Conservation (phyloP, 1,140 invertebrate genomes). For the Globodera rostochiensis region DNA sequence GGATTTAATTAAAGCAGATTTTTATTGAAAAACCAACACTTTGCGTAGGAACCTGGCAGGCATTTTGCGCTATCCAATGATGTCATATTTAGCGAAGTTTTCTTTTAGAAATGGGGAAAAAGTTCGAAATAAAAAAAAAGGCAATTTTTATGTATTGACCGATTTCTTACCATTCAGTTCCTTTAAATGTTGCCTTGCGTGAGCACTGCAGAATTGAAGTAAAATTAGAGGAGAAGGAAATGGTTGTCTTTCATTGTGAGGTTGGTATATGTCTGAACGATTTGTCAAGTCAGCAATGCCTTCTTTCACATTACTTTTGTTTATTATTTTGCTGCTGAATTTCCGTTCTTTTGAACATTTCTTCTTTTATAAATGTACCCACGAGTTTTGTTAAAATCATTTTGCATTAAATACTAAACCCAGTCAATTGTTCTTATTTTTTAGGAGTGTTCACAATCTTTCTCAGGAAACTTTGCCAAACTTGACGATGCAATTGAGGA, state of each 20-base stretch:
- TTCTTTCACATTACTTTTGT: too few species aligned
- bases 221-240: constrained; percentile 20
- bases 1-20: not conserved
- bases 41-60: too few species aligned
- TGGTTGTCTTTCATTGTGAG: constrained; percentile 23
- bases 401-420: not conserved
- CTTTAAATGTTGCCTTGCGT: constrained; percentile 32
- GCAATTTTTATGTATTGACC: too few species aligned
- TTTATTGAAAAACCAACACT: too few species aligned
- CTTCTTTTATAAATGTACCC: too few species aligned
- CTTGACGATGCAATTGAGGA: constrained; percentile 28
- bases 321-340: too few species aligned
- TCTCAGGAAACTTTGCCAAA: constrained; percentile 27
- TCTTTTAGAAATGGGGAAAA: too few species aligned
- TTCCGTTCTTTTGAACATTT: too few species aligned
- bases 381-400: too few species aligned
- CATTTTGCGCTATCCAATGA: too few species aligned
- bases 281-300: not conserved
- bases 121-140: too few species aligned
- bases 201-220: constrained; percentile 12
- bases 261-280: not conserved
- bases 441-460: constrained; percentile 38
- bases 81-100: too few species aligned
- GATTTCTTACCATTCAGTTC: constrained; percentile 1
- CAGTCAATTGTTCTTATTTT: not conserved